Percentiles rank a stretch among this genome's conserved stretches.
Conservation (phyloP, 2,113 vertebrate species). For the Blennius ocellaris region DNA sequence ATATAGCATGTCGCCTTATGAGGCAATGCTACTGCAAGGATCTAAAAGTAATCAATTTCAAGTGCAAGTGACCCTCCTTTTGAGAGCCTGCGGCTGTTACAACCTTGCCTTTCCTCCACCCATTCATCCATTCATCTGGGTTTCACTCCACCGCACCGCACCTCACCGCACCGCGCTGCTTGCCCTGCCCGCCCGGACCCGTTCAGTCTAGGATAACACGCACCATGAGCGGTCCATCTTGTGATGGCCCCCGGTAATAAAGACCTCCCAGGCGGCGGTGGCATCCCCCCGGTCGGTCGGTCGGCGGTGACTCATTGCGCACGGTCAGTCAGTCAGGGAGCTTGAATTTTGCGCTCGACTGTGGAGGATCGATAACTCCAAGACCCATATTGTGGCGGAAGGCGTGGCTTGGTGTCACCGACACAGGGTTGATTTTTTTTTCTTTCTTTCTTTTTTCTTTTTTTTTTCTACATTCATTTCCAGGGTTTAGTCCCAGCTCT, state of each 20-base stretch:
- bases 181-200: conserved; percentile 22
- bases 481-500: conserved; percentile 39
- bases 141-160: conserved; percentile 50
- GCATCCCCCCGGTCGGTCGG: conserved; percentile 10
- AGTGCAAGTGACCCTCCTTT: conserved; percentile 46
- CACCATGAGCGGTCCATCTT: conserved; percentile 42
- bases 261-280: conserved; percentile 1
- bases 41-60: conserved; percentile 42
- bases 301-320: conserved; percentile 69
- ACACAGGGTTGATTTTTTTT: conserved; percentile 54
- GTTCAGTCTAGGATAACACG: conserved; percentile 33
- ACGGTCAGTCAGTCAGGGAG: conserved; percentile 38
- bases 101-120: conserved; percentile 30
- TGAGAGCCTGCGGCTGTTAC: conserved; percentile 38
- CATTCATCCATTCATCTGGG: conserved; percentile 55
- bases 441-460: conserved; percentile 10
- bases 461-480: conserved; percentile 68
- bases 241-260: conserved; percentile 6
- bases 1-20: background rate
- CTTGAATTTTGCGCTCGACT: conserved; percentile 37
- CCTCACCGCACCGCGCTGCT: conserved; percentile 48
- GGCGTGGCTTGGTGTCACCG: conserved; percentile 81
- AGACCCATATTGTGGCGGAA: conserved; percentile 67
- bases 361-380: conserved; percentile 58
- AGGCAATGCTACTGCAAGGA: background rate